Conservation (phyloP, 1,140 invertebrate genomes). For the Sitodiplosis mosellana region DNA sequence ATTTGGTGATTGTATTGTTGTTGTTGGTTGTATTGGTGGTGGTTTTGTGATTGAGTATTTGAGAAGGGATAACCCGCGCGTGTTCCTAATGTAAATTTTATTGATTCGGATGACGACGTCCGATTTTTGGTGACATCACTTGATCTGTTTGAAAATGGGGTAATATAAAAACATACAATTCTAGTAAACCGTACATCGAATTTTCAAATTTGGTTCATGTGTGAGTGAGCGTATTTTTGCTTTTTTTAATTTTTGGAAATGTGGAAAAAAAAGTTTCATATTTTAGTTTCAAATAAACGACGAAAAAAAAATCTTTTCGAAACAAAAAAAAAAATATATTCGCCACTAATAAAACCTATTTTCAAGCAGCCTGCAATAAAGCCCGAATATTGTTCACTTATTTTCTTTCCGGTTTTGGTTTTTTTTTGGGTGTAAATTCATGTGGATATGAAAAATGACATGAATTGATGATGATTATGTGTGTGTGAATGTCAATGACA, state of each 20-base stretch:
- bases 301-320: too few species aligned
- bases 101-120: slow-evolving; percentile 3
- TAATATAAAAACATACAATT: too few species aligned
- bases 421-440: not conserved
- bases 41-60: not conserved
- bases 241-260: not conserved
- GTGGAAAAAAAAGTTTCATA: not conserved
- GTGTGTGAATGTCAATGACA: too few species aligned
- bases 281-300: too few species aligned
- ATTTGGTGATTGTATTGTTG: slow-evolving; percentile 1
- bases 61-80: slow-evolving; percentile 1
- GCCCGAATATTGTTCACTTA: too few species aligned
- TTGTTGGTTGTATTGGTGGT: not conserved
- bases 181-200: too few species aligned
- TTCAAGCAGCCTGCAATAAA: too few species aligned
- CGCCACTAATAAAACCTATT: too few species aligned
- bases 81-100: slow-evolving; percentile 3
- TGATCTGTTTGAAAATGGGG: slow-evolving; percentile 5
- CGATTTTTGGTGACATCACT: slow-evolving; percentile 4
- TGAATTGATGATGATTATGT: too few species aligned
- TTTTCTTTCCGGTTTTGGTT: not conserved
- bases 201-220: not conserved
- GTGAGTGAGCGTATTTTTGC: too few species aligned
- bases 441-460: too few species aligned
- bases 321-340: too few species aligned